phyloP scores from a whole-genome alignment of 2,888 invertebrate genomes.

The Odontocerum albicorne region DNA sequence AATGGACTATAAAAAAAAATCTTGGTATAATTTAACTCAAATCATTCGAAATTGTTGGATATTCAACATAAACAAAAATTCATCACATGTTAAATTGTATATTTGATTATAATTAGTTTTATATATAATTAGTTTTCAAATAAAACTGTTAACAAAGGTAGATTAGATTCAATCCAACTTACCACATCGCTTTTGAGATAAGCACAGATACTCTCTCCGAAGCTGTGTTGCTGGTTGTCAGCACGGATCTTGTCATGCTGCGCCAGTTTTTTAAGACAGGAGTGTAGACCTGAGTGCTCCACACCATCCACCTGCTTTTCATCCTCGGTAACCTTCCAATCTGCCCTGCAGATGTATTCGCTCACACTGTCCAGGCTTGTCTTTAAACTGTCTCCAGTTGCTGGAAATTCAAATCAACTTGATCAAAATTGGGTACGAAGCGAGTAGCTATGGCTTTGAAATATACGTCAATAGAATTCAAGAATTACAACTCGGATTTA shows the following conservation, averaged over 20 bases:
- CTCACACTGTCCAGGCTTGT: constrained; percentile 17
- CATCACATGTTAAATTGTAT: no score
- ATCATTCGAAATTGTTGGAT: no score
- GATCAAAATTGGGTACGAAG: constrained; percentile 1
- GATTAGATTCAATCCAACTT: no score
- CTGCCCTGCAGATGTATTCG: constrained; percentile 47
- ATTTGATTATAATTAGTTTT: no score
- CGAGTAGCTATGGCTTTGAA: no score
- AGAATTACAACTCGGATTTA: no score
- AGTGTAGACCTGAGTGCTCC: constrained; percentile 76
- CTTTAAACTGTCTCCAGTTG: constrained; percentile 21
- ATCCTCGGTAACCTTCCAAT: constrained; percentile 59
- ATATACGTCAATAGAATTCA: no score
- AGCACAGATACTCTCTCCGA: constrained; percentile 60
- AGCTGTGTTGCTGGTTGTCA: constrained; percentile 50
- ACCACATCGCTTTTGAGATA: constrained; percentile 59
- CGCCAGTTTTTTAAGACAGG: constrained; percentile 74
- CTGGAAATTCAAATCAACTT: constrained; percentile 12
- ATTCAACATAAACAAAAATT: no score
- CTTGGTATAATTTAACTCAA: no score
- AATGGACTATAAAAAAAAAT: no score
- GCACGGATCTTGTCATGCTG: constrained; percentile 59
- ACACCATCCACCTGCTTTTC: constrained; percentile 57
- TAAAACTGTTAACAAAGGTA: no score
- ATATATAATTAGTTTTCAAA: no score